These are phyloP conservation scores for Phyllotreta striolata DNA, from an alignment of 2,888 invertebrate species.

Conservation along the genomic window DNA sequence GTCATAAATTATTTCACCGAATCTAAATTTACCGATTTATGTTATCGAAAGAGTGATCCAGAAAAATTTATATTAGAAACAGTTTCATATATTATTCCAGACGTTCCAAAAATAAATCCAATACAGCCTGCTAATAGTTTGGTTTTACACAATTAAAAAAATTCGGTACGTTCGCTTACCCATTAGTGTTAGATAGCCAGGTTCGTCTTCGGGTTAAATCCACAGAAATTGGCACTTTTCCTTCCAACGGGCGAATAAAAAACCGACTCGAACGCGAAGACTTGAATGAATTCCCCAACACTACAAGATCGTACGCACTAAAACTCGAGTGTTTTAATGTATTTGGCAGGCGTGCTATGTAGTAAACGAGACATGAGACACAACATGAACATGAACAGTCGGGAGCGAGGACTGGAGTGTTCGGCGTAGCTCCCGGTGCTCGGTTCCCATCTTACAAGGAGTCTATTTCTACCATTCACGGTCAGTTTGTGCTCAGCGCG, in stretches of 20 bases:
- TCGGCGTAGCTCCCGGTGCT: slow-evolving; percentile 9
- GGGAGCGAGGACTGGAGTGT: slow-evolving; percentile 16
- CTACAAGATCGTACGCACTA: slow-evolving; percentile 14
- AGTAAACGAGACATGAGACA: neutral
- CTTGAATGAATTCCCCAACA: slow-evolving; percentile 28
- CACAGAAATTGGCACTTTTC: slow-evolving; percentile 23
- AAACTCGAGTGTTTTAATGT: slow-evolving; percentile 2
- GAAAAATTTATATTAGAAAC: slow-evolving; percentile 13
- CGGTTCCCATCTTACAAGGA: slow-evolving; percentile 19
- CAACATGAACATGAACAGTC: slow-evolving; percentile 17
- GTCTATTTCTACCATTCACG: slow-evolving; percentile 28
- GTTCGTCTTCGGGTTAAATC: slow-evolving; percentile 39
- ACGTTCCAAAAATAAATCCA: slow-evolving; percentile 20
- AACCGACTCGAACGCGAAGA: slow-evolving; percentile 33
- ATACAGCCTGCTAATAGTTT: slow-evolving; percentile 6
- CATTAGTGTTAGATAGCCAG: slow-evolving; percentile 18
- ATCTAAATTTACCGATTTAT: neutral
- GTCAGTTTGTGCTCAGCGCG: slow-evolving; percentile 23
- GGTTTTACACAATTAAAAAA: neutral
- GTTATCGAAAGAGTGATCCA: slow-evolving; percentile 14
- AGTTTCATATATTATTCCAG: slow-evolving; percentile 9
- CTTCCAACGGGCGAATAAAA: slow-evolving; percentile 15
- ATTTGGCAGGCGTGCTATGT: slow-evolving; percentile 6
- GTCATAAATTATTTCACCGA: neutral
- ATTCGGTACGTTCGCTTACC: slow-evolving; percentile 20